Evolutionary conservation across 2,113 vertebrate genomes (phyloP), one percentile per base, ranked within the genome.

Genomic region (Chaenocephalus aceratus): DNA sequence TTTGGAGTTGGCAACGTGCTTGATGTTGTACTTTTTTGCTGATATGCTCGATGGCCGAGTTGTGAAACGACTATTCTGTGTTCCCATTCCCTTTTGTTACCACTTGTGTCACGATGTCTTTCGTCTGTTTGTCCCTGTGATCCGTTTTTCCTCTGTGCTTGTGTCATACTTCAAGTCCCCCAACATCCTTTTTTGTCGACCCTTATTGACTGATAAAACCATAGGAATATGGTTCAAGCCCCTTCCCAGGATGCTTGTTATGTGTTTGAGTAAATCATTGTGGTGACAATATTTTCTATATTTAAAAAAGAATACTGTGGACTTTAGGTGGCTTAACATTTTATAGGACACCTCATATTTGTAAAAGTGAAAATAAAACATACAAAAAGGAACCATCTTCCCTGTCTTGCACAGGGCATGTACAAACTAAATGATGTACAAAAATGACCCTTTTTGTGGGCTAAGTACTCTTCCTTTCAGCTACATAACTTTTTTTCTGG

Each of bases 211-310:
- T 72, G 77, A 91, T 79, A 86, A 66, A 83, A 82, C 92, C 88
- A 81, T 91, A 86, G 73, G 63, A 88, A 86, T 80, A 90, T 90
- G 91, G 90, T 87, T 81, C 56, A 59, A 79, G 60, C 69, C 80
- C 90, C 79, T 83, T 87, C 80, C 92, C 86, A 92, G 91, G 91
- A 91, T 91, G 89, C 89, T 86, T 90, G 94, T 95, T 96, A 96
- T 86, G 96, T 97, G 97, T 96, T 96, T 95, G 93, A 95, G 92
- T 97, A 95, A 96, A 93, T 94, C 96, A 94, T 95, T 88, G 94
- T 97, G 89, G 96, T 98, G 96, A 96, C 95, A 85, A 94, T 97
- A 96, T 97, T 98, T 94, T 97, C 96, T 97, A 95, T 95, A 95
- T 95, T 77, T 36, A 87, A 93, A 89, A 92, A 94, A 82, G 72